A percentile compares a stretch with the other conserved stretches of the same genome.
Evolutionary conservation across 2,888 invertebrate species (phyloP).

Genomic region (Volucella bombylans): DNA sequence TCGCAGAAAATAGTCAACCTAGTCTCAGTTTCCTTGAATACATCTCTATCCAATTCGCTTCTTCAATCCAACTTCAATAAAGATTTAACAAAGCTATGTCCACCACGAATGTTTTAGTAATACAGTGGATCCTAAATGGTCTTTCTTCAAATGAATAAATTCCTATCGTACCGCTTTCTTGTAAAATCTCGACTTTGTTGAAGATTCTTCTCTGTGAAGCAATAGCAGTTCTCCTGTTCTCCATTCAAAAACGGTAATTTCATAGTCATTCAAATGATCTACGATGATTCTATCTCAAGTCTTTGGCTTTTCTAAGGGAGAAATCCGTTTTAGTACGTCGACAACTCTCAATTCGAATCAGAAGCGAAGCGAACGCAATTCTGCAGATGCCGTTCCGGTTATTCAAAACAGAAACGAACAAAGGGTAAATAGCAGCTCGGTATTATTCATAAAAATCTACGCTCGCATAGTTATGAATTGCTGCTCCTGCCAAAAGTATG

Average conservation of each 20-base stretch:
- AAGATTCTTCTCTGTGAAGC: constrained; percentile 77
- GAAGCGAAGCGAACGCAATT: constrained; percentile 78
- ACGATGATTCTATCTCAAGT: constrained; percentile 76
- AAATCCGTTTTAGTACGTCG: constrained; percentile 80
- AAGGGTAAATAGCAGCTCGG: constrained; percentile 67
- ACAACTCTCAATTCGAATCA: constrained; percentile 76
- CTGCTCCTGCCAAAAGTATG: constrained; percentile 79
- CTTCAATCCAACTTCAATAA: too few relatives aligned
- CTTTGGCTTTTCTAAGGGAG: constrained; percentile 78
- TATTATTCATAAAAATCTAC: constrained; percentile 75
- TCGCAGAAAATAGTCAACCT: constrained; percentile 74
- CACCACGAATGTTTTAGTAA: too few relatives aligned
- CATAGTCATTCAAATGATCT: constrained; percentile 78
- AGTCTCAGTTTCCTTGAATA: constrained; percentile 74
- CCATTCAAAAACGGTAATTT: constrained; percentile 81
- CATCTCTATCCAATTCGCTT: constrained; percentile 15
- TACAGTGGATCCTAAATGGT: too few relatives aligned
- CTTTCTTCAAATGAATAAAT: too few relatives aligned
- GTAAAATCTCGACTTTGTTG: constrained; percentile 65
- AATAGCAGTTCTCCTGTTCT: constrained; percentile 78
- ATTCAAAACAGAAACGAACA: constrained; percentile 78
- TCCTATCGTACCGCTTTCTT: too few relatives aligned
- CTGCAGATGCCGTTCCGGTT: constrained; percentile 78
- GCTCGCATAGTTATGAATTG: constrained; percentile 80
- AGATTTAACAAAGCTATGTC: too few relatives aligned